Conservation (phyloP, 2,888 invertebrate species). For the Iphiclides podalirius region DNA sequence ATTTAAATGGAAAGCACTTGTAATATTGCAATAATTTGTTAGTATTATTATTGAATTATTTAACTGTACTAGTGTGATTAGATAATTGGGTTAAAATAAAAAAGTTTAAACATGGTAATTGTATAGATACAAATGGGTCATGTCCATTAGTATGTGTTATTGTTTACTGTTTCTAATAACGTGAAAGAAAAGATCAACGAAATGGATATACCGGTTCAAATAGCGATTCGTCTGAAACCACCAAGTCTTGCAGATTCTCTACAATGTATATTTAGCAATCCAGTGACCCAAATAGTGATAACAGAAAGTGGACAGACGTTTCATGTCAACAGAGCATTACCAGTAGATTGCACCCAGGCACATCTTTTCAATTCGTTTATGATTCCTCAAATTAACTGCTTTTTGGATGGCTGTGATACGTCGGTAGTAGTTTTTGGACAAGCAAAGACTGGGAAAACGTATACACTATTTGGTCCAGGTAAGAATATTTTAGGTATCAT, state of each 20-base stretch:
- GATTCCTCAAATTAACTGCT: conserved; percentile 83
- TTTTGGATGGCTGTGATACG: conserved; percentile 88
- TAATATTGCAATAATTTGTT: too few relatives aligned
- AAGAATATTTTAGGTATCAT: conserved; percentile 35
- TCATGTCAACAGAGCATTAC: conserved; percentile 74
- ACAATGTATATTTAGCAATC: conserved; percentile 80
- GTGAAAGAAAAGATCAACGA: conserved; percentile 22
- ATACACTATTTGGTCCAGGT: conserved; percentile 86
- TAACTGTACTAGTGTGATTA: too few relatives aligned
- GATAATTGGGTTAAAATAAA: too few relatives aligned
- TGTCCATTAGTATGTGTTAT: neutral
- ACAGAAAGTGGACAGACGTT: conserved; percentile 81
- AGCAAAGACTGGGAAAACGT: conserved; percentile 84
- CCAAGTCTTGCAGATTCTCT: conserved; percentile 77
- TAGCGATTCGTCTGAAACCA: conserved; percentile 84
- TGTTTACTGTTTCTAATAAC: conserved; percentile 11
- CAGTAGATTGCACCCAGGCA: conserved; percentile 82
- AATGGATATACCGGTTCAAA: conserved; percentile 88
- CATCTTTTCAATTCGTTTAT: conserved; percentile 83
- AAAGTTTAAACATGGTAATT: too few relatives aligned
- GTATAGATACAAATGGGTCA: too few relatives aligned
- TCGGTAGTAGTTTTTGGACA: conserved; percentile 86
- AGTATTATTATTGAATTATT: too few relatives aligned
- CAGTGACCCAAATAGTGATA: conserved; percentile 80
- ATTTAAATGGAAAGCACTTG: too few relatives aligned